Evolutionary conservation across 2,113 vertebrate species (phyloP), one percentile per base, ranked within the genome.

Genomic region (Australoheros scitulus): DNA sequence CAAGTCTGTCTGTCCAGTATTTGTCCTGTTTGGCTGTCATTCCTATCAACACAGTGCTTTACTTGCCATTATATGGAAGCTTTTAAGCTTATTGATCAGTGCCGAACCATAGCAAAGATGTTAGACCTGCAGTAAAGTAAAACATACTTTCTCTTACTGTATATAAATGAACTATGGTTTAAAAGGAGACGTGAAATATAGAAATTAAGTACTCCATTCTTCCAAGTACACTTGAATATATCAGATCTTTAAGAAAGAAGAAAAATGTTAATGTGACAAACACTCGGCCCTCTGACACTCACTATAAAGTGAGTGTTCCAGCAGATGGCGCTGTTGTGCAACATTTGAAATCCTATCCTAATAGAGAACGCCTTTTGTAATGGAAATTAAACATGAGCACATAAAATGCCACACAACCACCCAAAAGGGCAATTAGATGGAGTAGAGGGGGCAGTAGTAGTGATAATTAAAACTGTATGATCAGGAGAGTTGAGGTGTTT

Each of bases 311-410:
- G 8, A 8, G 6, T 15, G 0, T 0, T 4, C 58, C 93, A 79
- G 52, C 38, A 91, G 93, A 75, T 85, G 87, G 89, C 63, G 76
- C 79, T 47, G 55, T 72, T 61, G 15, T 14, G 11, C 34, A 64
- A 1, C 2, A 0, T 29, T 29, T 72, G 29, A 20, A 22, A 38
- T 47, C 0, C 34, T 13, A 11, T 32, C 47, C 7, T 11, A 11
- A 38, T 18, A 41, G 59, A 59, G 43, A 18, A 17, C 11, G 17
- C 13, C 43, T 24, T 52, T 64, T 72, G 3, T n/a, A 72, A 72
- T 72, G 36, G 26, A 70, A 34, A 55, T 56, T 34, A 22, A n/a
- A 3, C 29, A 11, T 20, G 55, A 57, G 22, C 56, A 58, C 29
- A 72, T 9, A 0, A 11, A 20, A 32, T 18, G 6, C 52, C 13